Percentiles rank a stretch among this genome's conserved stretches.
These are phyloP conservation scores for Setophaga coronata DNA, from an alignment of 2,113 vertebrate genomes.

Conservation along the genomic window DNA sequence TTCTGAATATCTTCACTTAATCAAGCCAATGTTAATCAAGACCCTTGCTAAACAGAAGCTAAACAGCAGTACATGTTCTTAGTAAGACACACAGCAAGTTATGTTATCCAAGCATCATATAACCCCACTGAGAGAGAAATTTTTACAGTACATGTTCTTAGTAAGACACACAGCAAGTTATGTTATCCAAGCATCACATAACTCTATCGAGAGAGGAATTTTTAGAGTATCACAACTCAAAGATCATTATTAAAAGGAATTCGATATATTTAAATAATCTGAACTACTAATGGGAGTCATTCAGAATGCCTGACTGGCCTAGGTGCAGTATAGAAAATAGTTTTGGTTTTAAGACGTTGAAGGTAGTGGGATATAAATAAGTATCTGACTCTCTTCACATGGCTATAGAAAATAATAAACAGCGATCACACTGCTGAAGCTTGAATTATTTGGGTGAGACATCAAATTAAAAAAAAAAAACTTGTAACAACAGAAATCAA, in stretches of 20 bases:
- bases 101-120: accelerated
- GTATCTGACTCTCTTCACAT: neutral
- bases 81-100: neutral
- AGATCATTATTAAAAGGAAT: neutral
- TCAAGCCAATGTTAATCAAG: neutral
- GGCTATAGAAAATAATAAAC: accelerated
- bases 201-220: no score
- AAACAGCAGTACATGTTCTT: neutral
- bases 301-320: neutral
- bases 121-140: neutral
- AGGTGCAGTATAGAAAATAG: accelerated
- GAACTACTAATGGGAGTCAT: neutral
- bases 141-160: accelerated
- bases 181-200: accelerated
- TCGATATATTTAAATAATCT: accelerated
- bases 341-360: neutral
- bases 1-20: neutral
- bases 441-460: neutral
- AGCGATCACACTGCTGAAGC: accelerated
- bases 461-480: neutral
- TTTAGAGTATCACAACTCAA: neutral
- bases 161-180: neutral
- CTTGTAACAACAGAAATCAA: neutral
- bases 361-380: neutral
- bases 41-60: neutral